Conservation (phyloP, 2,888 invertebrate species). For the Ichneumoninae sp. region DNA sequence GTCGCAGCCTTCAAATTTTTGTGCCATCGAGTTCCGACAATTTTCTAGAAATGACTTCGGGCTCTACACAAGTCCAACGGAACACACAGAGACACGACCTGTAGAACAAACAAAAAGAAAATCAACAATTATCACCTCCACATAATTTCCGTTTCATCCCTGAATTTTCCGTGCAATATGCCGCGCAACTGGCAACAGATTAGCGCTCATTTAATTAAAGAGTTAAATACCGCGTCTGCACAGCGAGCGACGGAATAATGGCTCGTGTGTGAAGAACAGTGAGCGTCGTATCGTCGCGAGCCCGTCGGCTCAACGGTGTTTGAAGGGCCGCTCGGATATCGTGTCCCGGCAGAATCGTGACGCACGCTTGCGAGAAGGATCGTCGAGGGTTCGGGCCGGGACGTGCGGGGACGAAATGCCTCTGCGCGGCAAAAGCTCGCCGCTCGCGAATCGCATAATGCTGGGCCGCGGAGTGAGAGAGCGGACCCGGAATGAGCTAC, state of each 20-base stretch:
- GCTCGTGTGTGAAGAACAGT: constrained; percentile 1
- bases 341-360: constrained; percentile 70
- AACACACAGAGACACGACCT: neutral
- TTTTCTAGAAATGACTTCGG: constrained; percentile 4
- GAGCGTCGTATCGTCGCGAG: constrained; percentile 16
- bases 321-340: constrained; percentile 66
- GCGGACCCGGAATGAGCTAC: constrained; percentile 70
- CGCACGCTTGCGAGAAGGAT: constrained; percentile 72
- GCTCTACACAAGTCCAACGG: neutral
- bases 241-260: neutral
- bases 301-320: constrained; percentile 5
- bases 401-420: neutral
- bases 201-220: constrained; percentile 5
- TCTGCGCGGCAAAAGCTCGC: constrained; percentile 4
- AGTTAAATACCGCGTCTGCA: constrained; percentile 7
- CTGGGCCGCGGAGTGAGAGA: constrained; percentile 38
- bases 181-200: constrained; percentile 56
- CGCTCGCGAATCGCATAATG: constrained; percentile 61
- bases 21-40: constrained; percentile 35
- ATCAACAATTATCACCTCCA: neutral
- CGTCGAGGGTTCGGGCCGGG: constrained; percentile 37
- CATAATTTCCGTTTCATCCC: no score
- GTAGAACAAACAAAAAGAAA: neutral
- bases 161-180: constrained; percentile 80
- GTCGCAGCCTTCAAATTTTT: constrained; percentile 54